A percentile compares a stretch with the other conserved stretches of the same genome.
Evolutionary conservation across 2,113 vertebrate genomes (phyloP).

Genomic region (Anarhynchus alexandrinus): DNA sequence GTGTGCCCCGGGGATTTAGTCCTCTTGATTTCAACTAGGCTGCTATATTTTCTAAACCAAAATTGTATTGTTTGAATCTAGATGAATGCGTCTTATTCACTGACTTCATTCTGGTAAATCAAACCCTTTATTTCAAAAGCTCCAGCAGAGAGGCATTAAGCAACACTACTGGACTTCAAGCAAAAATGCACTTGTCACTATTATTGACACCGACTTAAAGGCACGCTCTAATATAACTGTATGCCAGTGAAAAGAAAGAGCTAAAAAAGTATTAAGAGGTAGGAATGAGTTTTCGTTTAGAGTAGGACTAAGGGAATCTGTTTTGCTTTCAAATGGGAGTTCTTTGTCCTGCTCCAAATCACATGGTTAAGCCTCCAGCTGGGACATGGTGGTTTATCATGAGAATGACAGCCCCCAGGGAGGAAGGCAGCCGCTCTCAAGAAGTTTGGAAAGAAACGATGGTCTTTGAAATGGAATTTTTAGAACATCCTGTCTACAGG

Average conservation of each 20-base stretch:
- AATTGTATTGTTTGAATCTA: neutral
- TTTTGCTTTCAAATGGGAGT: neutral
- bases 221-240: neutral
- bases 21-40: neutral
- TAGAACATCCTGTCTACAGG: constrained; percentile 41
- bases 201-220: neutral
- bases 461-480: constrained; percentile 31
- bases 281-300: neutral
- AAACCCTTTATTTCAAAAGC: constrained; percentile 18
- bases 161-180: neutral
- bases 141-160: constrained; percentile 4
- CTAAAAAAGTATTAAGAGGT: neutral
- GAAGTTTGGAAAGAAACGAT: neutral
- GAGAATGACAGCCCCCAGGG: constrained; percentile 29
- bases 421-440: constrained; percentile 21
- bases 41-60: neutral
- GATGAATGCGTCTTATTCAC: neutral
- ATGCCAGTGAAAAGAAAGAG: neutral
- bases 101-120: constrained; percentile 20
- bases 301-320: neutral
- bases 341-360: constrained; percentile 10
- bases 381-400: neutral
- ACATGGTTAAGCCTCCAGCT: constrained; percentile 8
- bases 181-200: neutral
- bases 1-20: neutral